Conservation (phyloP, 2,888 invertebrate genomes). For the Cyclophora albipunctata region DNA sequence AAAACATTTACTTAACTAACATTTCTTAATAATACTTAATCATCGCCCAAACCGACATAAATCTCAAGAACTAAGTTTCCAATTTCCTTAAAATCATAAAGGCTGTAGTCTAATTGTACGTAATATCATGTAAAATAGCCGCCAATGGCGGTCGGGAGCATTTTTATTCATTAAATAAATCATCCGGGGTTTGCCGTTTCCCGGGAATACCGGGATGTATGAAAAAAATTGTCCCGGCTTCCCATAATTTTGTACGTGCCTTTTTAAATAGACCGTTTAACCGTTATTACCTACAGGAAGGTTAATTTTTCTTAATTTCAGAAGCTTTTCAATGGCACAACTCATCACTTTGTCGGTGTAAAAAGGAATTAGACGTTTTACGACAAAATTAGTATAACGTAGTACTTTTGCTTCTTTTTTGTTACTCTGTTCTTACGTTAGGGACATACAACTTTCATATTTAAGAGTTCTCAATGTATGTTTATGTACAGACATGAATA, state of each 20-base stretch:
- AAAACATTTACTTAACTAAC: too few species aligned
- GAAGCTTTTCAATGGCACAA: conserved; percentile 35
- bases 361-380: too few species aligned
- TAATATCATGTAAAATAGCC: conserved; percentile 51
- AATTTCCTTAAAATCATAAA: conserved; percentile 43
- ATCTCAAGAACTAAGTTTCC: conserved; percentile 19
- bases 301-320: conserved; percentile 71
- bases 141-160: conserved; percentile 40
- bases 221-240: conserved; percentile 70
- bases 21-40: too few species aligned
- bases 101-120: conserved; percentile 61
- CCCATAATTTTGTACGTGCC: conserved; percentile 72
- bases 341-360: too few species aligned
- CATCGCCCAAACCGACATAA: background rate
- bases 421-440: too few species aligned
- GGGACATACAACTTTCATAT: too few species aligned
- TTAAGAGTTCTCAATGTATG: too few species aligned
- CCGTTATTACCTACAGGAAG: conserved; percentile 55
- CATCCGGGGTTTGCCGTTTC: conserved; percentile 48
- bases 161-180: conserved; percentile 76
- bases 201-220: conserved; percentile 55
- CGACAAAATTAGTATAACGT: too few species aligned
- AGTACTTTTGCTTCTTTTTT: too few species aligned
- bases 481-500: too few species aligned
- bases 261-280: conserved; percentile 38